These are phyloP conservation scores for Halcyon chelicuti DNA, from an alignment of 2,797 vertebrate species.

Conservation along the genomic window DNA sequence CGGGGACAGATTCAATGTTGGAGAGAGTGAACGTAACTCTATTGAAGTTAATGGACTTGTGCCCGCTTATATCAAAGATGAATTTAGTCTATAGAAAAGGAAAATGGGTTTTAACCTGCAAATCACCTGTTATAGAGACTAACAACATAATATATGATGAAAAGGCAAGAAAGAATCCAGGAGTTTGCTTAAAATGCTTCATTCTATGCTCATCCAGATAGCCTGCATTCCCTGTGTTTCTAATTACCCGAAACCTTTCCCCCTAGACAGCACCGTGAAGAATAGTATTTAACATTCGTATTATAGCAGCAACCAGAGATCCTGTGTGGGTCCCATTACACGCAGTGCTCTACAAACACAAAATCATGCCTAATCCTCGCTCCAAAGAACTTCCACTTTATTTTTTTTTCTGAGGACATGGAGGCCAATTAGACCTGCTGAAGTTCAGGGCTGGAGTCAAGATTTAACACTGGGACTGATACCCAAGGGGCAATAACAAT, in stretches of 20 bases:
- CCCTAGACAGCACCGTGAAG: neutral
- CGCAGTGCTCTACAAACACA: slow-evolving; percentile 27
- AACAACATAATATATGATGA: slow-evolving; percentile 19
- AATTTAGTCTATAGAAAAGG: slow-evolving; percentile 48
- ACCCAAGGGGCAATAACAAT: neutral
- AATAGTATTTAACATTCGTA: slow-evolving; percentile 13
- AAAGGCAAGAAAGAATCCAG: slow-evolving; percentile 4
- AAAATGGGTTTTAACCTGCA: slow-evolving; percentile 63
- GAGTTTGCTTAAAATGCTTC: slow-evolving; percentile 18
- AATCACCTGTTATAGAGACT: slow-evolving; percentile 44
- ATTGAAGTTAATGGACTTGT: slow-evolving; percentile 63
- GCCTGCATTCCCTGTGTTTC: slow-evolving; percentile 13
- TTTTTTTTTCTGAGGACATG: neutral
- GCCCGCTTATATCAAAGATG: slow-evolving; percentile 30
- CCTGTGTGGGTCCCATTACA: neutral
- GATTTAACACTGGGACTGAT: neutral
- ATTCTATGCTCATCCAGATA: neutral
- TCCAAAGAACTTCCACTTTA: neutral
- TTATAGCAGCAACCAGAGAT: slow-evolving; percentile 13
- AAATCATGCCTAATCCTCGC: neutral
- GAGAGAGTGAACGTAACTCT: slow-evolving; percentile 40
- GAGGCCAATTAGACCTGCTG: neutral
- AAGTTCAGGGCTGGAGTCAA: neutral
- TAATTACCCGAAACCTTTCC: slow-evolving; percentile 15
- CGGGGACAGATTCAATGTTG: slow-evolving; percentile 43